These are phyloP conservation scores for Chymomyza fuscimana DNA, from an alignment of 2,888 invertebrate genomes.

Conservation along the genomic window DNA sequence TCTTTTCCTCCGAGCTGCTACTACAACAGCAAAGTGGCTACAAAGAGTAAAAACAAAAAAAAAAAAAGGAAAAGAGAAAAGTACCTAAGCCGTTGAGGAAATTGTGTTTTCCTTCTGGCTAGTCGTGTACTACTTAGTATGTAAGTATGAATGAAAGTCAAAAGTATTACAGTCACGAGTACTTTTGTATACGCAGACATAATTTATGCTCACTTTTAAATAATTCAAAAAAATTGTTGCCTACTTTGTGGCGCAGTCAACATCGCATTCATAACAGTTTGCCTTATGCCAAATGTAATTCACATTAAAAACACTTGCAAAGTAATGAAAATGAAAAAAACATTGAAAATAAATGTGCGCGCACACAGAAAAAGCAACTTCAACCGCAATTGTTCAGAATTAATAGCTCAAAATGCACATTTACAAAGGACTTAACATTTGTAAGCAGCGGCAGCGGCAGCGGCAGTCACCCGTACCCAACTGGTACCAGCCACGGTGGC, in stretches of 20 bases:
- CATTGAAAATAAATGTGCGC: slow-evolving; percentile 52
- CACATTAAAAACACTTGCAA: slow-evolving; percentile 62
- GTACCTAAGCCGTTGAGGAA: neutral
- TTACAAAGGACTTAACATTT: slow-evolving; percentile 42
- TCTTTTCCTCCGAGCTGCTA: neutral
- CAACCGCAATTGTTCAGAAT: slow-evolving; percentile 50
- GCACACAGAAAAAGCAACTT: slow-evolving; percentile 25
- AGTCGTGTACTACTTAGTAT: neutral
- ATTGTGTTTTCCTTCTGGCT: neutral
- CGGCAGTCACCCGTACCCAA: neutral
- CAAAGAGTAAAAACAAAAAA: neutral
- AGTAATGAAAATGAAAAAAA: slow-evolving; percentile 56
- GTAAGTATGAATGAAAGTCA: neutral
- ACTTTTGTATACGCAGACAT: neutral
- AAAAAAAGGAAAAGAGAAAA: neutral
- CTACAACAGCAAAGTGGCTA: neutral
- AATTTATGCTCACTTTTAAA: neutral
- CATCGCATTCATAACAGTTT: neutral
- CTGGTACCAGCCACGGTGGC: neutral
- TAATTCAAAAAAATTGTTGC: neutral
- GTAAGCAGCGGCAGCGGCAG: neutral
- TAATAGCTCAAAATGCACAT: slow-evolving; percentile 48
- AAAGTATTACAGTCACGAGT: neutral
- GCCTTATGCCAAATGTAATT: neutral
- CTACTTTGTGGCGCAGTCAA: neutral